phyloP scores from a whole-genome alignment of 1,140 invertebrate species.

The Macrobrachium nipponense region DNA sequence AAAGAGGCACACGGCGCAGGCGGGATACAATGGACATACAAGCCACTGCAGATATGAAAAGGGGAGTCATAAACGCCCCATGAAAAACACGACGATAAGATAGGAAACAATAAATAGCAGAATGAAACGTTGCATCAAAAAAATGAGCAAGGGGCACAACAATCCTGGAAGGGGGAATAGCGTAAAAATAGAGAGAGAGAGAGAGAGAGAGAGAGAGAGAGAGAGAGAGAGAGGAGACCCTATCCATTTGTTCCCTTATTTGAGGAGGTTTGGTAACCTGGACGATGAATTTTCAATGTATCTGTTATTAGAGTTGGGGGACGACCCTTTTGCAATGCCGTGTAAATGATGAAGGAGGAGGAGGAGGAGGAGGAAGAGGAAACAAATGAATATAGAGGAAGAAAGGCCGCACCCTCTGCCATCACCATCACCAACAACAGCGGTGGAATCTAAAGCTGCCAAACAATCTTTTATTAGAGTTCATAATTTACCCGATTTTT shows the following conservation, averaged over 20 bases:
- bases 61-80: neutral
- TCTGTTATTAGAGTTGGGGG: too few species aligned
- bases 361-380: slow-evolving; percentile 4
- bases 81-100: neutral
- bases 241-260: too few species aligned
- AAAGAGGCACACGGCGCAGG: too few species aligned
- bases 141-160: neutral
- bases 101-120: neutral
- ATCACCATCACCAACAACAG: too few species aligned
- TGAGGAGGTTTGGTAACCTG: too few species aligned
- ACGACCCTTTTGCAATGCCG: neutral
- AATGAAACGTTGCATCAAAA: neutral
- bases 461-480: too few species aligned
- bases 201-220: slow-evolving; percentile 3
- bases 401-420: neutral
- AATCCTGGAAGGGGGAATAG: neutral
- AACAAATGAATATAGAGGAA: neutral
- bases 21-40: too few species aligned
- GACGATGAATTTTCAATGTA: too few species aligned
- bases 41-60: too few species aligned
- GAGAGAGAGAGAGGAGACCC: neutral
- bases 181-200: neutral
- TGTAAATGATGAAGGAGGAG: neutral
- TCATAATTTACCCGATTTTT: too few species aligned
- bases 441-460: too few species aligned